These are phyloP conservation scores for Polia nebulosa DNA, from an alignment of 2,888 invertebrate species.

Conservation along the genomic window DNA sequence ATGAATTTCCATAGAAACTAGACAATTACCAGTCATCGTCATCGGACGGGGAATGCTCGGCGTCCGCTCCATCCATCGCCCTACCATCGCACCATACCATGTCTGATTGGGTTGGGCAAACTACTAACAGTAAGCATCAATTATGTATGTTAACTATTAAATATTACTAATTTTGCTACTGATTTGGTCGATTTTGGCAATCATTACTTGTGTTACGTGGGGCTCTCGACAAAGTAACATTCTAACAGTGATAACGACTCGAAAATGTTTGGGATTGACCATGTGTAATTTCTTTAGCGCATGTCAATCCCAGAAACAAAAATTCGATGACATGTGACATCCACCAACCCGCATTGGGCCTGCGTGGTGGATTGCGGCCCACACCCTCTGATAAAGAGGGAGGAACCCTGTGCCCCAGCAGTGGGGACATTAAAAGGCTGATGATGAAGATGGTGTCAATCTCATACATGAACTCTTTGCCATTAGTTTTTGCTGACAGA, in stretches of 20 bases:
- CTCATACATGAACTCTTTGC: too few relatives aligned
- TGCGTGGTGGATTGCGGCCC: too few relatives aligned
- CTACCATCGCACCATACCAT: slow-evolving; percentile 91
- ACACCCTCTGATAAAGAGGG: too few relatives aligned
- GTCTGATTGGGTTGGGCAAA: slow-evolving; percentile 97
- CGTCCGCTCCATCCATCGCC: slow-evolving; percentile 91
- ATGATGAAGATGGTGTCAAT: too few relatives aligned
- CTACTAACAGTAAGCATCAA: slow-evolving; percentile 94
- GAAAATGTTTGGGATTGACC: too few relatives aligned
- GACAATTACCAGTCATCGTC: slow-evolving; percentile 89
- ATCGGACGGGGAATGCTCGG: slow-evolving; percentile 92
- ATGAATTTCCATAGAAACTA: slow-evolving; percentile 84
- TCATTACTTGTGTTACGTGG: neutral
- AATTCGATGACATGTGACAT: too few relatives aligned
- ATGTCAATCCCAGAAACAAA: too few relatives aligned
- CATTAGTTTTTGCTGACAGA: too few relatives aligned
- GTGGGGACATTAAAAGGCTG: too few relatives aligned
- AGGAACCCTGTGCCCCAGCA: too few relatives aligned
- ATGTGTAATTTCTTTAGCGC: too few relatives aligned
- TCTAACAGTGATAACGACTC: neutral
- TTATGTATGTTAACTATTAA: slow-evolving; percentile 60
- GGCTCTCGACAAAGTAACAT: neutral
- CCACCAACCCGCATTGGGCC: too few relatives aligned
- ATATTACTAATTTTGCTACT: slow-evolving; percentile 27
- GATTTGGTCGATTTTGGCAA: slow-evolving; percentile 3